Conservation (phyloP, 2,797 vertebrate genomes). For the Molossus alvarezi region DNA sequence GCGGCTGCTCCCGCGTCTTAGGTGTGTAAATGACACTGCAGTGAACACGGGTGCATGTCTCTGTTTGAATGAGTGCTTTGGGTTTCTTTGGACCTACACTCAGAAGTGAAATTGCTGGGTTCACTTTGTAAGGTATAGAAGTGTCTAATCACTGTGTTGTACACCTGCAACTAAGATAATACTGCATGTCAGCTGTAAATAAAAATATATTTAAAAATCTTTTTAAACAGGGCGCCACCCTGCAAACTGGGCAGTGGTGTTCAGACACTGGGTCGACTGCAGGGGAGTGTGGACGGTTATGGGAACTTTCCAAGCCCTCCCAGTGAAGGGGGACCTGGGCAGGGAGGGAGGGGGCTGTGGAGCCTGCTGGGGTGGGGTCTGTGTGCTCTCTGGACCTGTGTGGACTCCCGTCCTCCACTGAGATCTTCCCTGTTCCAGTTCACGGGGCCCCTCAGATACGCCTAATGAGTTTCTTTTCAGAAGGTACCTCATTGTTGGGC, state of each 20-base stretch:
- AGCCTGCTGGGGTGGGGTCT: background rate
- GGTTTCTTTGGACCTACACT: too few species aligned
- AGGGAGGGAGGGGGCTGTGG: background rate
- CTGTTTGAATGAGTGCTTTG: too few species aligned
- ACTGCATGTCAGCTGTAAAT: background rate
- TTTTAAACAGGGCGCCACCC: background rate
- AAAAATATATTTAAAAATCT: background rate
- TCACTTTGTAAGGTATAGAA: background rate
- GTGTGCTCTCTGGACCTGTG: background rate
- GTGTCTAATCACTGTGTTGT: background rate
- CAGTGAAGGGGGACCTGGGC: too few species aligned
- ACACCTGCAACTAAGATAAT: background rate
- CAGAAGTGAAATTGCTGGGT: too few species aligned
- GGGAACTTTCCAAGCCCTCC: background rate
- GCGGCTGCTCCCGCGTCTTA: too few species aligned
- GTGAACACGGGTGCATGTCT: too few species aligned
- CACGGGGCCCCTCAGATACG: background rate
- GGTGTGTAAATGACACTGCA: too few species aligned
- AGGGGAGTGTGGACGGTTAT: accelerated
- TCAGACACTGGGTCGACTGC: background rate
- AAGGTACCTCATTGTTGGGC: background rate
- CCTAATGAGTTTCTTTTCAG: background rate
- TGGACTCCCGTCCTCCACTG: too few species aligned
- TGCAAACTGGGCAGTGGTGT: background rate
- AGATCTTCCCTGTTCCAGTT: background rate